phyloP scores from a whole-genome alignment of 1,140 invertebrate species.

The Lepidurus packardi region DNA sequence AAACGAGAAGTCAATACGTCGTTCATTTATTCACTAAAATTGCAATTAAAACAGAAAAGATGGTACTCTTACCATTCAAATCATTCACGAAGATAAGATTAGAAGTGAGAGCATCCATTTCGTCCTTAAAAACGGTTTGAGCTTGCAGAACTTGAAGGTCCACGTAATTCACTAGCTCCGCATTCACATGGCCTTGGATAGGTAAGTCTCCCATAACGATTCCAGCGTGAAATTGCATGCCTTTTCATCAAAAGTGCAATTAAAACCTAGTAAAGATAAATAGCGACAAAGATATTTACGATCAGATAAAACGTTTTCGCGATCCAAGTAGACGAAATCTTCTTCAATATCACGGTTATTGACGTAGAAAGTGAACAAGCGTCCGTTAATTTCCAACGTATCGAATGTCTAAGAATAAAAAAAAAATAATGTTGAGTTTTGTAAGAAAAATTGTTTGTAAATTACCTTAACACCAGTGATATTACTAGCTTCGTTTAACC shows the following conservation, averaged over 20 bases:
- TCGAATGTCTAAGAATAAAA: neutral
- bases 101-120: neutral
- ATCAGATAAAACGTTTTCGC: neutral
- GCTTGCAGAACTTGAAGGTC: neutral
- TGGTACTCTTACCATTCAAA: neutral
- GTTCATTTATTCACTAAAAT: neutral
- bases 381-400: neutral
- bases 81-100: neutral
- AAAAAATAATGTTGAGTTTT: neutral
- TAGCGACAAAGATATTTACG: neutral
- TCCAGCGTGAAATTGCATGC: neutral
- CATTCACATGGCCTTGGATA: neutral
- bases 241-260: neutral
- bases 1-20: neutral
- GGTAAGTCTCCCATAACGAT: neutral
- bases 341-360: neutral
- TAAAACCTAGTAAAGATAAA: neutral
- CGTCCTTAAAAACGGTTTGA: neutral
- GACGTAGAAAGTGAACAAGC: neutral
- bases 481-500: neutral
- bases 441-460: neutral
- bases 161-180: neutral
- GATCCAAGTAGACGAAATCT: neutral
- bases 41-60: neutral
- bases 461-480: conserved; percentile 1